phyloP scores from a whole-genome alignment of 1,140 invertebrate species.

The Delia radicum region DNA sequence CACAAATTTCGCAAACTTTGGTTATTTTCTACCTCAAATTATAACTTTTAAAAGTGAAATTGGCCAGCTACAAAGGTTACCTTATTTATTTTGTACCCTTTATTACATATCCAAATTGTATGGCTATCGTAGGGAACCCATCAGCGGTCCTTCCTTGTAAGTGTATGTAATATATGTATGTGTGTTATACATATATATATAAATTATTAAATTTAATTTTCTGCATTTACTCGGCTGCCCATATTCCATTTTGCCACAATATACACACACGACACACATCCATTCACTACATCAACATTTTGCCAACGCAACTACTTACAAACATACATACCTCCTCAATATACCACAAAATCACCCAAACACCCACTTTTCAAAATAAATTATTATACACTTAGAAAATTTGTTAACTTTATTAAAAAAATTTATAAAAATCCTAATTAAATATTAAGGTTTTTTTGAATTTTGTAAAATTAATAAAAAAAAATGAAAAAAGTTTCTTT shows the following conservation, averaged over 20 bases:
- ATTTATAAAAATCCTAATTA: too few relatives aligned
- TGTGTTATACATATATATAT: constrained; percentile 31
- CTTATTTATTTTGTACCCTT: too few relatives aligned
- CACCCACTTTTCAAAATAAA: background rate
- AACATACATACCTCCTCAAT: background rate
- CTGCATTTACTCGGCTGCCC: constrained; percentile 52
- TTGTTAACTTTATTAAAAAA: background rate
- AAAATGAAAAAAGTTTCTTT: too few relatives aligned
- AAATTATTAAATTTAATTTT: constrained; percentile 56
- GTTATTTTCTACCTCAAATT: too few relatives aligned
- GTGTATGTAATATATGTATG: background rate
- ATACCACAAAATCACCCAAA: background rate
- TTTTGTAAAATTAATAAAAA: too few relatives aligned
- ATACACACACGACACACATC: too few relatives aligned
- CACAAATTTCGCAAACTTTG: too few relatives aligned
- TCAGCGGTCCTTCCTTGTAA: background rate
- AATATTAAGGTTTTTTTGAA: too few relatives aligned
- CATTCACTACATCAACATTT: background rate
- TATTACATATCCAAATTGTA: background rate
- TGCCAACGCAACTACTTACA: background rate
- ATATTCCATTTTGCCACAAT: constrained; percentile 27
- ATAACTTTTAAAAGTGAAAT: too few relatives aligned
- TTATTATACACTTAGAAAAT: background rate
- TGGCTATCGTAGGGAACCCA: background rate
- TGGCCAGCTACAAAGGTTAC: too few relatives aligned